Evolutionary conservation across 1,140 invertebrate genomes (phyloP).

Genomic region (Rhizoglyphus robini): DNA sequence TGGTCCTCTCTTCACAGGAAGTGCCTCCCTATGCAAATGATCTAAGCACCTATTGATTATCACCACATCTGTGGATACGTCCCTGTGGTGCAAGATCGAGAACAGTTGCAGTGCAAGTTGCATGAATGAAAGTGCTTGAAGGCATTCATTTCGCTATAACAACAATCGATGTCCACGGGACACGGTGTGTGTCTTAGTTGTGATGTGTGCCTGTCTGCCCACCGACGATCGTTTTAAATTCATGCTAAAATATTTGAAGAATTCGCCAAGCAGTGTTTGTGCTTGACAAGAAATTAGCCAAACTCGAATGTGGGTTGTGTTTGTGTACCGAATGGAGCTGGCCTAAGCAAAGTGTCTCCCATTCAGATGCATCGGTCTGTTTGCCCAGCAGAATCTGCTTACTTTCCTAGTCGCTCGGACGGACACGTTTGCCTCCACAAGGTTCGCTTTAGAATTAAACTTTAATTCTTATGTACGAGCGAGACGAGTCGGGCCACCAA

Average conservation of each 20-base stretch:
- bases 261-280: no score
- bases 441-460: conserved; percentile 5
- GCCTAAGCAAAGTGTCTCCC: no score
- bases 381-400: not conserved
- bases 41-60: not conserved
- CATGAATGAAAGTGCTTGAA: not conserved
- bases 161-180: not conserved
- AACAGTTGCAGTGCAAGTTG: not conserved
- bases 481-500: not conserved
- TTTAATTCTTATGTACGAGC: not conserved
- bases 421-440: not conserved
- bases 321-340: no score
- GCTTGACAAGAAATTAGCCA: no score
- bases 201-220: no score
- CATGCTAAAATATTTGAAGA: no score
- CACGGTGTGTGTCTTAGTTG: not conserved
- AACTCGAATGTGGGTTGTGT: no score
- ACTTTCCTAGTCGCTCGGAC: not conserved
- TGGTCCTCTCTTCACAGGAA: no score
- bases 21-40: not conserved
- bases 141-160: conserved; percentile 10
- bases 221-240: no score
- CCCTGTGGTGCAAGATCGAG: not conserved
- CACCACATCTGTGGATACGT: not conserved
- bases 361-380: no score